phyloP scores from a whole-genome alignment of 2,888 invertebrate species.

The Euproctis similis region DNA sequence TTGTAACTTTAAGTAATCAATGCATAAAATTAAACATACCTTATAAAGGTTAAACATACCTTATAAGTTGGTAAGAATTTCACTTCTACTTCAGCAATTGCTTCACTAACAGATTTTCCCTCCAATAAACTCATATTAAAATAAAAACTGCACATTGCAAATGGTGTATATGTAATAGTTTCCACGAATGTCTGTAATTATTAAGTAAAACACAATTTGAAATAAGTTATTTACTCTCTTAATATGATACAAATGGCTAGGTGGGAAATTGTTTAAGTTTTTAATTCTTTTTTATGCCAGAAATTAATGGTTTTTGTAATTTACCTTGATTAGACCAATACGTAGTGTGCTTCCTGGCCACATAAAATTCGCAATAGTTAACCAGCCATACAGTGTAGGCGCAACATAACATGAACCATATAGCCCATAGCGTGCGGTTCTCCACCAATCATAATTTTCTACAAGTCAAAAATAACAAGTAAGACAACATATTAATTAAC shows the following conservation, averaged over 20 bases:
- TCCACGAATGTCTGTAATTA: conserved; percentile 83
- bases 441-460: conserved; percentile 80
- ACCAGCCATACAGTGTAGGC: conserved; percentile 87
- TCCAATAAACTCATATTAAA: conserved; percentile 85
- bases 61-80: conserved; percentile 86
- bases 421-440: conserved; percentile 82
- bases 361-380: conserved; percentile 82
- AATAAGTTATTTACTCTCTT: no score
- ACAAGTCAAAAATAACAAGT: conserved; percentile 6
- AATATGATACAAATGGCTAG: no score
- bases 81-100: conserved; percentile 79
- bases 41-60: conserved; percentile 47
- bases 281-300: background rate
- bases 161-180: conserved; percentile 84
- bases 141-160: conserved; percentile 85
- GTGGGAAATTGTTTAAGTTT: no score
- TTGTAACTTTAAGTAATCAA: no score
- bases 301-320: background rate
- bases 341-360: conserved; percentile 84
- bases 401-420: conserved; percentile 89
- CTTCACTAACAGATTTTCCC: conserved; percentile 78
- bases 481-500: background rate
- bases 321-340: conserved; percentile 84
- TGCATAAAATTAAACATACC: no score
- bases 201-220: no score